Percentiles rank a stretch among this genome's conserved stretches.
phyloP scores from a whole-genome alignment of 2,888 invertebrate species.

The Tiliacea citrago region DNA sequence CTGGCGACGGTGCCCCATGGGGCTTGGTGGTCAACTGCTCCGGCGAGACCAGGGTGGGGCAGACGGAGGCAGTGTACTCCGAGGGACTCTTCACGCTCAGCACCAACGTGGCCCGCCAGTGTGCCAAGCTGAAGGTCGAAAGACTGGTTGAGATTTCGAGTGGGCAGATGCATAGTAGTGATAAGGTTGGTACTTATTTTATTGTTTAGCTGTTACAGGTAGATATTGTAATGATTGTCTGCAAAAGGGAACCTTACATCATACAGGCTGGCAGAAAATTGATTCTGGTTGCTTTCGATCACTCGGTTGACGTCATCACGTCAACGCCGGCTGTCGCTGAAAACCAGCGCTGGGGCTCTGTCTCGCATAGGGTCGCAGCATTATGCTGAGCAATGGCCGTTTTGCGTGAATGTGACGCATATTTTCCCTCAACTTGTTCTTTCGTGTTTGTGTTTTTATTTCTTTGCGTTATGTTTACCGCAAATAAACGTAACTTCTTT shows the following conservation, averaged over 20 bases:
- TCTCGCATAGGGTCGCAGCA: no score
- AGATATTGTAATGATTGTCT: neutral
- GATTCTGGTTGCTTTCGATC: neutral
- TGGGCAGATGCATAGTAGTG: slow-evolving; percentile 94
- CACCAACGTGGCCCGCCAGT: slow-evolving; percentile 95
- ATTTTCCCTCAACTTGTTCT: no score
- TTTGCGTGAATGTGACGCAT: no score
- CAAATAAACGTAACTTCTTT: no score
- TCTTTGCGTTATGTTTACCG: no score
- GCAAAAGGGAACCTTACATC: neutral
- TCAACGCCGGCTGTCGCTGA: no score
- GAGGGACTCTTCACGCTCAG: slow-evolving; percentile 97
- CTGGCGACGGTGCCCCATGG: slow-evolving; percentile 91
- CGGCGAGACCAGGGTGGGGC: slow-evolving; percentile 96
- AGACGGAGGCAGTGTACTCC: slow-evolving; percentile 97
- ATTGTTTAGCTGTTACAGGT: neutral
- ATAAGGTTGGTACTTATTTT: slow-evolving; percentile 91
- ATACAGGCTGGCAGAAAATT: neutral
- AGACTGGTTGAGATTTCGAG: slow-evolving; percentile 96
- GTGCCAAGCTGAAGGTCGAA: slow-evolving; percentile 92
- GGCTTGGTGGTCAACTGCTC: slow-evolving; percentile 97
- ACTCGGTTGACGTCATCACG: no score
- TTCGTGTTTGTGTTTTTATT: no score
- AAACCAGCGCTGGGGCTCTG: no score
- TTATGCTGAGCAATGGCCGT: no score